Conservation (phyloP, 2,797 vertebrate species). For the Sebastes nivosus region DNA sequence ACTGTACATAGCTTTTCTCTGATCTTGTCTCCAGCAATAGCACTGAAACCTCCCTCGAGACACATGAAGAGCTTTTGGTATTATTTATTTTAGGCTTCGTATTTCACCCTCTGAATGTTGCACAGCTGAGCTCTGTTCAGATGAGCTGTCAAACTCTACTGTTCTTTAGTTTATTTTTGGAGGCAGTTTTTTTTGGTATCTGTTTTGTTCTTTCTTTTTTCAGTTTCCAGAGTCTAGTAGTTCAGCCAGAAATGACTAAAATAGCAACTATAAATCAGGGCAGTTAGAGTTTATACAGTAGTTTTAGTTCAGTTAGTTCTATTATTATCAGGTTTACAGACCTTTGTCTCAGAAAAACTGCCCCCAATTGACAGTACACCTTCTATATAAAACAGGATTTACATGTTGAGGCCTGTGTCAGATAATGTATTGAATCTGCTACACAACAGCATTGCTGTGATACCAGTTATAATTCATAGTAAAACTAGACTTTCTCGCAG, state of each 20-base stretch:
- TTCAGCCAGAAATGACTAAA: conserved; percentile 7
- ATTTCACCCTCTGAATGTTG: conserved; percentile 29
- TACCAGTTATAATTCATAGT: not conserved
- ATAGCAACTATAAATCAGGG: not conserved
- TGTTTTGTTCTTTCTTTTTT: conserved; percentile 20
- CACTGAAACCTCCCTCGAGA: conserved; percentile 43
- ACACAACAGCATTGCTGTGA: not conserved
- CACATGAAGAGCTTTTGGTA: conserved; percentile 27
- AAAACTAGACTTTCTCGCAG: not conserved
- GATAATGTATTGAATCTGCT: not conserved
- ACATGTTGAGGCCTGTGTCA: not conserved
- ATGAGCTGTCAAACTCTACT: conserved; percentile 36
- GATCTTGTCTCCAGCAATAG: conserved; percentile 34
- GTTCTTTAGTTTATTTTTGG: conserved; percentile 54
- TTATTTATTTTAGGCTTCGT: conserved; percentile 42
- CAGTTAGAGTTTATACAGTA: not conserved
- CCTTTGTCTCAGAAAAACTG: not conserved
- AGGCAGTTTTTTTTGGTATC: not conserved
- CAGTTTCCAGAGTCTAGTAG: not conserved
- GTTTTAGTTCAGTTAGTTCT: not conserved
- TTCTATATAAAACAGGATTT: not conserved
- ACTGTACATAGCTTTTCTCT: conserved; percentile 24
- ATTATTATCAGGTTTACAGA: not conserved
- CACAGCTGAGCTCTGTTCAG: conserved; percentile 25
- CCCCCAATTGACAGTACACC: too few relatives aligned